phyloP scores from a whole-genome alignment of 2,113 vertebrate genomes.

The Sinocyclocheilus anshuiensis region DNA sequence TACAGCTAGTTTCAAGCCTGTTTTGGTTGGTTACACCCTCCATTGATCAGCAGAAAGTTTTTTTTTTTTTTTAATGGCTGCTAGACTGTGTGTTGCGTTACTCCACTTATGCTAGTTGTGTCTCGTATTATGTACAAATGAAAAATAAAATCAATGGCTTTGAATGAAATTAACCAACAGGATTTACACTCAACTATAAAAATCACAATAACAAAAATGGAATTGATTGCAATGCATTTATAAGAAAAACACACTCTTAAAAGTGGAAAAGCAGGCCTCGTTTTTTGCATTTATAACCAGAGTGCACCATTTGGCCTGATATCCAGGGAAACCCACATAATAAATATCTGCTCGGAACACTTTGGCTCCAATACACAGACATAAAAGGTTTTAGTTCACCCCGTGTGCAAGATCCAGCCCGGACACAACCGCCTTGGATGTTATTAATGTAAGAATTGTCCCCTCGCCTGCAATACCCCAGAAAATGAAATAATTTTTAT shows the following conservation, averaged over 20 bases:
- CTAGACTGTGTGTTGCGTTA: slow-evolving; percentile 2
- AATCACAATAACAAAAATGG: slow-evolving; percentile 12
- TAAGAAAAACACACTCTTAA: not conserved
- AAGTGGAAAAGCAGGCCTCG: not conserved
- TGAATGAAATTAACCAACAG: not conserved
- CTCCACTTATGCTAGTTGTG: not conserved
- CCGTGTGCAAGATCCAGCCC: not conserved
- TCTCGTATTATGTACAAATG: not conserved
- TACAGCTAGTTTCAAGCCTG: not conserved
- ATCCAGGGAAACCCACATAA: not conserved
- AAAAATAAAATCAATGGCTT: not conserved
- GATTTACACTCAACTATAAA: slow-evolving; percentile 13
- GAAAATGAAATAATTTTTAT: slow-evolving; percentile 58
- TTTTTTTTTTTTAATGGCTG: not conserved
- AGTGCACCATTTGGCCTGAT: slow-evolving; percentile 5
- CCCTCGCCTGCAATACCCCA: slow-evolving; percentile 52
- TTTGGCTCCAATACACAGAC: slow-evolving; percentile 13
- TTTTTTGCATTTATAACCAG: not conserved
- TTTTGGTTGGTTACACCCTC: slow-evolving; percentile 5
- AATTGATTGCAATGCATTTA: slow-evolving; percentile 12
- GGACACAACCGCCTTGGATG: slow-evolving; percentile 6
- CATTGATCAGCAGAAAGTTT: slow-evolving; percentile 5
- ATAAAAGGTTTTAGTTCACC: slow-evolving; percentile 42
- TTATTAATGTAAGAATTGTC: slow-evolving; percentile 53
- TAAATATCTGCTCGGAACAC: not conserved